Base-by-base conservation (phyloP, 64 coral and sea anemone genomes). In the Stylophora pistillata region DNA sequence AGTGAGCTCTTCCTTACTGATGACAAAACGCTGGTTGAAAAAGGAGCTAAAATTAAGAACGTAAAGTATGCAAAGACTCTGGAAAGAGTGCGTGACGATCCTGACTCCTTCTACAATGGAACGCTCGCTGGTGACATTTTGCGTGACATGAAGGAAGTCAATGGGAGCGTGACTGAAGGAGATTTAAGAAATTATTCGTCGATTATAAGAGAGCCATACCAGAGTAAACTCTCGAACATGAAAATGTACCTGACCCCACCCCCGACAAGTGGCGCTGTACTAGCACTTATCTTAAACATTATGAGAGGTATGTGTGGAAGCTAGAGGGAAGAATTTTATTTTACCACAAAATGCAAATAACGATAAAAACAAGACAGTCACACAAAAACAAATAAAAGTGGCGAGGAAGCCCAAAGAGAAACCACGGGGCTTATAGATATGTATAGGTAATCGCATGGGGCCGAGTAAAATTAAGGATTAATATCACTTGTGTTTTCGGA, bases 241-340 rank as follows among this genome's bases (percentile, higher is more conserved):
- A 94, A 58, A 87, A 87, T 93, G 88, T 79, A 88, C 77, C 87
- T 89, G 27, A 79, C 78, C 56, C 91, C 91, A 14, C 81, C 81
- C 15, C 81, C 81, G 16, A 41, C 81, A 68, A 85, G 81, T 30
- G 81, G 81, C 17, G 37, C 83, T 54, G 83, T 86, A 15, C 21
- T 86, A 18, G 71, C 83, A 2, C 64, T 86, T 2, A 86, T 86
- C 65, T 74, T 86, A 9, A 86, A 86, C 71, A 86, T 86, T 37
- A 16, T 76, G 21, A 77, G 85, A 95, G 94, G 94, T 95, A 16
- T 10, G 87, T 4, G 37, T 47, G 3, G 37, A 4, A 4, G 37
- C 3, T 7, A 47, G 7, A 47, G 7, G 3, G 37, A 47, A 4
- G n/a, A n/a, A n/a, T n/a, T n/a, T n/a, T n/a, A n/a, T n/a, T n/a